Evolutionary conservation across 30 jellyfish, hydroid and myxozoan species (phyloP).

Genomic region (Morbakka virulenta): DNA sequence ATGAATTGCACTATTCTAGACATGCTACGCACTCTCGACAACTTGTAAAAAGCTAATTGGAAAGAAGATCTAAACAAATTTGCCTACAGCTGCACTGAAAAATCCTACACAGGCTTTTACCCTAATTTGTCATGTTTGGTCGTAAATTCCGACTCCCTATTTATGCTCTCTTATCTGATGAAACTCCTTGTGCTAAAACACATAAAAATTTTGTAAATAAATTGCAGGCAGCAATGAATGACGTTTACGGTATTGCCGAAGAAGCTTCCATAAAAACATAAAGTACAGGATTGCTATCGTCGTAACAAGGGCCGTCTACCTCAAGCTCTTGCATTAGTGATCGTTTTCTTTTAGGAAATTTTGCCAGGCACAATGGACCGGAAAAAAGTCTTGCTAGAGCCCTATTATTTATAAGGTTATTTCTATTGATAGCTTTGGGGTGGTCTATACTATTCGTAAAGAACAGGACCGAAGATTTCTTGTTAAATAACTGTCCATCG

Average conservation of each 20-base stretch:
- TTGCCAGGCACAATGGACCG: constrained; percentile 23
- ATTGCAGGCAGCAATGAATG: constrained; percentile 1
- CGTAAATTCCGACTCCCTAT: constrained; percentile 16
- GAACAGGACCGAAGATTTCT: too few relatives aligned
- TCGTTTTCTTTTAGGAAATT: background rate
- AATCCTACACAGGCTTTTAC: constrained; percentile 8
- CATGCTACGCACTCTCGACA: constrained; percentile 15
- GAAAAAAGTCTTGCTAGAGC: constrained; percentile 12
- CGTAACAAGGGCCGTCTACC: background rate
- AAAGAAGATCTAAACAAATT: constrained; percentile 5
- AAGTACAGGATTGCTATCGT: background rate
- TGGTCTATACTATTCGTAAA: too few relatives aligned
- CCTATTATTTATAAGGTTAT: background rate
- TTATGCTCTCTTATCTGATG: background rate
- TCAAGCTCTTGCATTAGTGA: background rate
- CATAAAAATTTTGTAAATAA: background rate
- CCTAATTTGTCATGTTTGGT: constrained; percentile 32
- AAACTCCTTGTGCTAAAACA: background rate
- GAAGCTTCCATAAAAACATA: background rate
- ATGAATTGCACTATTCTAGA: constrained; percentile 6
- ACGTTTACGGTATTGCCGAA: constrained; percentile 26
- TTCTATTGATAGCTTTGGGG: too few relatives aligned
- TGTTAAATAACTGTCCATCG: too few relatives aligned
- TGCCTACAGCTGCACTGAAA: constrained; percentile 8
- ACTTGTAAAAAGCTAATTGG: constrained; percentile 17